phyloP scores from a whole-genome alignment of 2,113 vertebrate species.

The Apaloderma vittatum region DNA sequence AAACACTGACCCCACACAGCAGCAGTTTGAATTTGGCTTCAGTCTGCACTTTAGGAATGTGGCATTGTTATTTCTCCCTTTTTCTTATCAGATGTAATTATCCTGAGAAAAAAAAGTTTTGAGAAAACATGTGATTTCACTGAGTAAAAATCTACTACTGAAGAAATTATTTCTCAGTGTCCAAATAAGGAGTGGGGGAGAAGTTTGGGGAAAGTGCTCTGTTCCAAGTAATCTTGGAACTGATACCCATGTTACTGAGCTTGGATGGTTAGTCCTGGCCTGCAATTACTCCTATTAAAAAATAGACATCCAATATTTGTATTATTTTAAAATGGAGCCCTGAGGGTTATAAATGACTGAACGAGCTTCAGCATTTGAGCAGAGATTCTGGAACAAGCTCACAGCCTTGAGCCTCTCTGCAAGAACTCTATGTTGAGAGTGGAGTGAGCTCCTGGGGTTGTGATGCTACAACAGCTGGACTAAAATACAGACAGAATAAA shows the following conservation, averaged over 20 bases:
- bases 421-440: neutral
- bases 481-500: neutral
- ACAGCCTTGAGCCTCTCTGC: neutral
- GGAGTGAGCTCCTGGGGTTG: neutral
- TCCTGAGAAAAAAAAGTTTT: conserved; percentile 70
- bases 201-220: conserved; percentile 32
- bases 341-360: conserved; percentile 49
- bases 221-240: conserved; percentile 63
- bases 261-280: conserved; percentile 61
- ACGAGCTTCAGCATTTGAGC: neutral
- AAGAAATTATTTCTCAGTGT: conserved; percentile 76
- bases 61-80: conserved; percentile 77
- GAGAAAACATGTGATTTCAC: conserved; percentile 87
- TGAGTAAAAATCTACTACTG: conserved; percentile 85
- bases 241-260: conserved; percentile 43
- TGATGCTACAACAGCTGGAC: neutral
- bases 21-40: conserved; percentile 71
- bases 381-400: neutral
- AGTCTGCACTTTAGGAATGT: conserved; percentile 73
- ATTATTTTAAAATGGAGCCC: conserved; percentile 51
- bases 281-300: conserved; percentile 23
- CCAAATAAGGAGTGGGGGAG: conserved; percentile 84
- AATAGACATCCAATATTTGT: conserved; percentile 11
- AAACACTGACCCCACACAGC: conserved; percentile 70
- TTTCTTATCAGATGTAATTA: conserved; percentile 85